Percentiles rank a stretch among this genome's conserved stretches.
phyloP scores from a whole-genome alignment of 2,888 invertebrate genomes.

The Pseudolycoriella hygida region DNA sequence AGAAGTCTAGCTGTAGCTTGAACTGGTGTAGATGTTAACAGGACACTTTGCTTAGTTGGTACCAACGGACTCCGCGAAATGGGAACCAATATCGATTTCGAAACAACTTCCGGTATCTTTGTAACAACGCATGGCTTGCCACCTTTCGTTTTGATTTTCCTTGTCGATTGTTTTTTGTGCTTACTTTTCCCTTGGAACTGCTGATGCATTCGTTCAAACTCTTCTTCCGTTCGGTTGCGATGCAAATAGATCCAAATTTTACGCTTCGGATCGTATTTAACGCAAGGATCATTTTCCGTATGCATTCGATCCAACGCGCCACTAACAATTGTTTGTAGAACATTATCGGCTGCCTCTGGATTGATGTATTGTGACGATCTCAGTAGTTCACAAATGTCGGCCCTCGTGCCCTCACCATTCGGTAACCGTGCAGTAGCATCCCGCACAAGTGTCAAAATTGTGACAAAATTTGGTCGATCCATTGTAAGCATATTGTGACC shows the following conservation, averaged over 20 bases:
- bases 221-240: slow-evolving; percentile 41
- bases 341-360: slow-evolving; percentile 27
- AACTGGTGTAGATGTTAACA: slow-evolving; percentile 3
- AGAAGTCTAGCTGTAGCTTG: slow-evolving; percentile 5
- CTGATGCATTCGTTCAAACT: slow-evolving; percentile 48
- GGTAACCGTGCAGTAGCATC: slow-evolving; percentile 87
- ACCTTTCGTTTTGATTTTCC: slow-evolving; percentile 5
- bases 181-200: slow-evolving; percentile 45
- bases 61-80: neutral
- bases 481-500: slow-evolving; percentile 71
- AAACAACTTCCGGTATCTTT: neutral
- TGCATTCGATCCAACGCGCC: slow-evolving; percentile 82
- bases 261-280: slow-evolving; percentile 77
- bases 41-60: slow-evolving; percentile 8
- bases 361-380: slow-evolving; percentile 52
- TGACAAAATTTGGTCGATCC: slow-evolving; percentile 77
- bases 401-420: slow-evolving; percentile 83
- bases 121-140: neutral
- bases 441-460: slow-evolving; percentile 76
- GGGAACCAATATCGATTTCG: neutral
- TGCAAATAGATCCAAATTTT: slow-evolving; percentile 95
- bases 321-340: slow-evolving; percentile 60
- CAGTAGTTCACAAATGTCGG: slow-evolving; percentile 77
- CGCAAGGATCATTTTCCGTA: slow-evolving; percentile 77
- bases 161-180: slow-evolving; percentile 26